These are phyloP conservation scores for Macaca mulatta DNA, from an alignment of 2,113 vertebrate species.

Conservation along the genomic window DNA sequence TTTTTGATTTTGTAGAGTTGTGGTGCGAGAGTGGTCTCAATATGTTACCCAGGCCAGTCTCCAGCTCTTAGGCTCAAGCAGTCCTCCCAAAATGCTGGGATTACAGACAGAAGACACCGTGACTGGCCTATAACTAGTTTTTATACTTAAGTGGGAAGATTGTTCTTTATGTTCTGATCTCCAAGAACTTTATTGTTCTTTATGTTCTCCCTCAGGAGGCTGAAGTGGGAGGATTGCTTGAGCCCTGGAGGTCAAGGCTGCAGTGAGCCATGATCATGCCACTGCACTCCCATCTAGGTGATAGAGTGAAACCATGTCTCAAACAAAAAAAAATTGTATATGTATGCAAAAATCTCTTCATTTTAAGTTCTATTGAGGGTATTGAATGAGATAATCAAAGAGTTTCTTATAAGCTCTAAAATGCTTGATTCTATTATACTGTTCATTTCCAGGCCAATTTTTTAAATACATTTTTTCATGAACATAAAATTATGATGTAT, in stretches of 20 bases:
- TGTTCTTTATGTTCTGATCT: background rate
- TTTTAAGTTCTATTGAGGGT: background rate
- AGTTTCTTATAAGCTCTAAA: background rate
- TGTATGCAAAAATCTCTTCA: background rate
- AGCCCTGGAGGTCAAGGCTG: too few relatives aligned
- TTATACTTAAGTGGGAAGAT: background rate
- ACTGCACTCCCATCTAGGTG: too few relatives aligned
- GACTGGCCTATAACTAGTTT: background rate
- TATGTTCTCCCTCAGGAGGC: background rate
- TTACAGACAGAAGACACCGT: too few relatives aligned
- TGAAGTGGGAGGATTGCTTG: too few relatives aligned
- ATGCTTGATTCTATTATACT: background rate
- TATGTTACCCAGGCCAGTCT: too few relatives aligned
- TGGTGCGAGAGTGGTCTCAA: too few relatives aligned
- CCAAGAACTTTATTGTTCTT: background rate
- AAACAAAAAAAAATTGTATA: background rate
- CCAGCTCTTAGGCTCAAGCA: too few relatives aligned
- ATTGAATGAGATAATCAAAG: background rate
- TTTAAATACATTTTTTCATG: conserved; percentile 14
- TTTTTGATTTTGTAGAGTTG: too few relatives aligned
- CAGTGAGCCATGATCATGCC: too few relatives aligned
- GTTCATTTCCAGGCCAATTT: conserved; percentile 20
- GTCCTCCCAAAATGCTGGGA: too few relatives aligned
- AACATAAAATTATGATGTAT: conserved; percentile 13
- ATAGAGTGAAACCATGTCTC: too few relatives aligned